Evolutionary conservation across 2,888 invertebrate genomes (phyloP).

Genomic region (Cryptus armator): DNA sequence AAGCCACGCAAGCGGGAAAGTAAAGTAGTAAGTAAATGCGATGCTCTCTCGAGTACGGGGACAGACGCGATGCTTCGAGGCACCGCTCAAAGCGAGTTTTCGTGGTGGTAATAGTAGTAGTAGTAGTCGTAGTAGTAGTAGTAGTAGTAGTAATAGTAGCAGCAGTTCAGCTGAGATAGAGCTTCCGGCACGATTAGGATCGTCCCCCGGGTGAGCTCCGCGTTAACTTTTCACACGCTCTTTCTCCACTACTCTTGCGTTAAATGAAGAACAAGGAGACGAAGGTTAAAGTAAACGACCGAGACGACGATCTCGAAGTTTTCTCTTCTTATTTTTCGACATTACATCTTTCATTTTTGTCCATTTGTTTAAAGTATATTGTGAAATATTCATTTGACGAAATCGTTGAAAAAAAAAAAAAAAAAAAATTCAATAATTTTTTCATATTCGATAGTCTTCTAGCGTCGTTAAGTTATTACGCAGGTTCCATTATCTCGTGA

Average conservation of each 20-base stretch:
- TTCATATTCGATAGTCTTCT: background rate
- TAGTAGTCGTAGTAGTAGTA: background rate
- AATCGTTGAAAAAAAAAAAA: too few species aligned
- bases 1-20: constrained; percentile 40
- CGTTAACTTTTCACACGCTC: constrained; percentile 59
- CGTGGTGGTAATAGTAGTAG: constrained; percentile 12
- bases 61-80: background rate
- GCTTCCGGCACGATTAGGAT: constrained; percentile 68
- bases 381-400: too few species aligned
- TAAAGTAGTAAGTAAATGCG: constrained; percentile 20
- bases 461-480: background rate
- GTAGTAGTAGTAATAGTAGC: constrained; percentile 11
- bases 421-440: background rate
- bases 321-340: background rate
- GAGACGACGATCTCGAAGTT: background rate
- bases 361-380: too few species aligned
- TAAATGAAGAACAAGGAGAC: background rate
- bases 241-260: constrained; percentile 7
- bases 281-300: background rate
- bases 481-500: too few species aligned
- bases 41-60: background rate
- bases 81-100: background rate
- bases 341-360: background rate
- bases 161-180: constrained; percentile 43
- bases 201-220: constrained; percentile 37